These are phyloP conservation scores for Geopemphigus sp. DNA, from an alignment of 1,140 invertebrate genomes.

Conservation along the genomic window DNA sequence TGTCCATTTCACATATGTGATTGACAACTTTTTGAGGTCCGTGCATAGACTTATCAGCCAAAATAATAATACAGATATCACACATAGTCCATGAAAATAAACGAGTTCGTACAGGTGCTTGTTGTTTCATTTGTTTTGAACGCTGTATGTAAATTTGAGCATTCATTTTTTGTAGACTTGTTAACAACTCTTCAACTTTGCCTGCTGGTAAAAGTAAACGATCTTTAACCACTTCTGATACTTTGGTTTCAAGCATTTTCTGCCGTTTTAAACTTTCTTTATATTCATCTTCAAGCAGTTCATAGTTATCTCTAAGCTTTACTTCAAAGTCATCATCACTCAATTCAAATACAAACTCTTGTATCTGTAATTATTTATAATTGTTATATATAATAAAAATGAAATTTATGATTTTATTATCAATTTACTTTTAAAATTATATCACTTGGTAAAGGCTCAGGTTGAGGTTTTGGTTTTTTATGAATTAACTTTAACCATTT, in stretches of 20 bases:
- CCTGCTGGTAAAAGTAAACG: slow-evolving; percentile 78
- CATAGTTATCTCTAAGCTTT: slow-evolving; percentile 91
- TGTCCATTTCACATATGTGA: slow-evolving; percentile 77
- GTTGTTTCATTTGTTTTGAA: slow-evolving; percentile 75
- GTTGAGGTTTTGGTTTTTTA: slow-evolving; percentile 59
- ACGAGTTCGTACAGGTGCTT: slow-evolving; percentile 69
- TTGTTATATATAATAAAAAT: slow-evolving; percentile 2
- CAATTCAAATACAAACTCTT: slow-evolving; percentile 83
- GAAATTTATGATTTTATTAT: neutral
- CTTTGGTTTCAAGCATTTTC: slow-evolving; percentile 84
- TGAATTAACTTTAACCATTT: slow-evolving; percentile 91
- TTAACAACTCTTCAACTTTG: slow-evolving; percentile 87
- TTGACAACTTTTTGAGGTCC: slow-evolving; percentile 74
- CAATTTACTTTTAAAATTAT: slow-evolving; percentile 77
- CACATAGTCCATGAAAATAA: slow-evolving; percentile 79
- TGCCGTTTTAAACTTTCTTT: slow-evolving; percentile 90
- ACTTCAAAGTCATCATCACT: slow-evolving; percentile 98
- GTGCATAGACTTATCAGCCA: slow-evolving; percentile 83
- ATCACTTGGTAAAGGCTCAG: slow-evolving; percentile 75
- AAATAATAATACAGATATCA: slow-evolving; percentile 75
- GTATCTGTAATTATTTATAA: slow-evolving; percentile 61
- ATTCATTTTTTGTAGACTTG: slow-evolving; percentile 81
- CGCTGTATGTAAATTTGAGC: slow-evolving; percentile 93
- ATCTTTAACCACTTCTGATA: slow-evolving; percentile 70
- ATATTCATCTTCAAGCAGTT: slow-evolving; percentile 93